phyloP scores from a whole-genome alignment of 2,888 invertebrate species.

The Danaus chrysippus region DNA sequence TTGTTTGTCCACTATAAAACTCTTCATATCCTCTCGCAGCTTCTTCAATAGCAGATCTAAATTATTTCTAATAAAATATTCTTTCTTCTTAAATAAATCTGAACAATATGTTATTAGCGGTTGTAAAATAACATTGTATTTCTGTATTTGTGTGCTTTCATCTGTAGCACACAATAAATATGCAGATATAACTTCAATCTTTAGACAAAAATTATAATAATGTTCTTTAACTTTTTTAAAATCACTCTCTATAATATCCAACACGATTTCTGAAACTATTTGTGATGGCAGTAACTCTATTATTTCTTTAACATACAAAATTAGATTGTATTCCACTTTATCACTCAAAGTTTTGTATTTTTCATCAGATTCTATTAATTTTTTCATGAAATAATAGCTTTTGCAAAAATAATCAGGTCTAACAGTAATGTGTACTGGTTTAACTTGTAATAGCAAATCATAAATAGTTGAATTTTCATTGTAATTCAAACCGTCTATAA shows the following conservation, averaged over 20 bases:
- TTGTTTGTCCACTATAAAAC: slow-evolving; percentile 31
- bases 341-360: slow-evolving; percentile 35
- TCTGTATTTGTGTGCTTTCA: slow-evolving; percentile 44
- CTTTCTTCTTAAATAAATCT: slow-evolving; percentile 39
- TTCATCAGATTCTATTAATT: slow-evolving; percentile 33
- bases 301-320: slow-evolving; percentile 40
- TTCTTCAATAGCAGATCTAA: slow-evolving; percentile 38
- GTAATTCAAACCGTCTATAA: slow-evolving; percentile 51
- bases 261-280: slow-evolving; percentile 45
- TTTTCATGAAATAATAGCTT: slow-evolving; percentile 49
- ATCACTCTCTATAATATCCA: slow-evolving; percentile 42
- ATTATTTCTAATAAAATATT: slow-evolving; percentile 30
- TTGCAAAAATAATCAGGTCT: slow-evolving; percentile 47
- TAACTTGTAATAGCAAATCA: slow-evolving; percentile 39
- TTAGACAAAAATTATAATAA: slow-evolving; percentile 23
- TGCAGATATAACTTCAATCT: slow-evolving; percentile 41
- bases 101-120: slow-evolving; percentile 46
- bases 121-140: slow-evolving; percentile 43
- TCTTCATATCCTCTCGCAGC: slow-evolving; percentile 39
- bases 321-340: slow-evolving; percentile 32
- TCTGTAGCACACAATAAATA: slow-evolving; percentile 45
- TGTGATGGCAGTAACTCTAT: slow-evolving; percentile 45
- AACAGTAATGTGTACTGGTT: slow-evolving; percentile 42
- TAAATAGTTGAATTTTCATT: slow-evolving; percentile 56
- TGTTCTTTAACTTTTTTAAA: slow-evolving; percentile 34